Conservation (phyloP, 1,140 invertebrate species). For the Leptestheria dahalacensis region DNA sequence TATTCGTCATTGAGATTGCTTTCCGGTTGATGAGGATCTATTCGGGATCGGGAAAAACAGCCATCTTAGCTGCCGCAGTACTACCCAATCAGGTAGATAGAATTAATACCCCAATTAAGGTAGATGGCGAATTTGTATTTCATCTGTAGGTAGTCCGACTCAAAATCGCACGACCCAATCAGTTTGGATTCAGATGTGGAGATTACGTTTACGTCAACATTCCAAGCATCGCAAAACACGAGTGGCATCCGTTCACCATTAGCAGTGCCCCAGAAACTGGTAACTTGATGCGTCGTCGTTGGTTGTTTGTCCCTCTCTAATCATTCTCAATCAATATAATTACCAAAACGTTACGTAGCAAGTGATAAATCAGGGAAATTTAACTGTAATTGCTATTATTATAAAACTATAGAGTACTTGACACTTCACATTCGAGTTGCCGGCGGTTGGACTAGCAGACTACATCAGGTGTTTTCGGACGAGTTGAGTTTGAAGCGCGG, state of each 20-base stretch:
- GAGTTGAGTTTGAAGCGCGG: no score
- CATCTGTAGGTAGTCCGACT: neutral
- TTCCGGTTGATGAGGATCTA: slow-evolving; percentile 34
- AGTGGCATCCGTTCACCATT: slow-evolving; percentile 96
- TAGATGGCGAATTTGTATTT: neutral
- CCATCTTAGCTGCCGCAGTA: slow-evolving; percentile 67
- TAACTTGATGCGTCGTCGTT: no score
- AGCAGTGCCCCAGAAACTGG: slow-evolving; percentile 89
- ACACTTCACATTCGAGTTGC: slow-evolving; percentile 87
- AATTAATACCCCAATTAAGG: slow-evolving; percentile 52
- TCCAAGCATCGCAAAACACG: slow-evolving; percentile 76
- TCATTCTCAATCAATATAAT: no score
- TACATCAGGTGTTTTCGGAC: slow-evolving; percentile 36
- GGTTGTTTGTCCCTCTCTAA: no score
- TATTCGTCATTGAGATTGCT: slow-evolving; percentile 65
- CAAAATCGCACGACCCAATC: slow-evolving; percentile 41
- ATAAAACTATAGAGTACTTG: slow-evolving; percentile 66
- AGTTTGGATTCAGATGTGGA: slow-evolving; percentile 79
- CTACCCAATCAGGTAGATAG: slow-evolving; percentile 70
- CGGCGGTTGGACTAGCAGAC: slow-evolving; percentile 83
- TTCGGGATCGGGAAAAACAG: slow-evolving; percentile 49
- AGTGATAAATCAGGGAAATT: no score
- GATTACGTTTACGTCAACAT: slow-evolving; percentile 92
- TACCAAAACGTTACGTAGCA: no score
- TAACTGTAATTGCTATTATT: neutral